Base-by-base conservation (phyloP, 2,797 vertebrate genomes). In the Sebastes taczanowskii region DNA sequence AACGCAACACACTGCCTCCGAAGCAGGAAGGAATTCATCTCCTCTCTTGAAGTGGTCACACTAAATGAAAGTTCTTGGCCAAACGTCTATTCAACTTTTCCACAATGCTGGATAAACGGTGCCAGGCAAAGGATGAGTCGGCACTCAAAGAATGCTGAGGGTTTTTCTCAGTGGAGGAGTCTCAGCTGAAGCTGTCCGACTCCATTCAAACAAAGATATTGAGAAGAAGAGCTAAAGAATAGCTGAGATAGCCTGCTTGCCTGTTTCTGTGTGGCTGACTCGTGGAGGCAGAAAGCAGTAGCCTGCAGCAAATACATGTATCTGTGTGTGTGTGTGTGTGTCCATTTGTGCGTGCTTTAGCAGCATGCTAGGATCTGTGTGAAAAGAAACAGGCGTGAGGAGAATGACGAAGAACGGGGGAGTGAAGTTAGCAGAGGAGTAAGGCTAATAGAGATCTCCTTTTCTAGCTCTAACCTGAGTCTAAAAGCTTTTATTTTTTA, bases 361-460 rank as follows among this genome's bases (percentile, higher is more conserved):
- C 71, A 85, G 82, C 91, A 86, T 82, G 94, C 88, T 81, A 52
- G 32, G 73, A 88, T 94, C 82, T 93, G 93, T 81, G 72, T 74
- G 72, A 60, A 66, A 70, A 71, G 78, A 69, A 70, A 72, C 77
- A 59, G 62, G 67, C 11, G 65, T 56, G 75, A 86, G 46, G 67
- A 67, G 82, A 74, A 77, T 16, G 38, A 72, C 30, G 55, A 56
- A 46, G 71, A 60, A 64, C 55, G n/a, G 65, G 20, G 14, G 76
- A 14, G 63, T 30, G 18, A 85, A 73, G 49, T 86, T 76, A 65
- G 46, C 34, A 49, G 63, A 80, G n/a, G 46, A 70, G 35, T 49
- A 49, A 49, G 11, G 7, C 7, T 58, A 27, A 20, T 4, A 14
- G n/a, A 68, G 25, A 23, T 61, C 2, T 46, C 20, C 25, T 68